Evolutionary conservation across 1,140 invertebrate genomes (phyloP).

Genomic region (Cyphomyrmex costatus): DNA sequence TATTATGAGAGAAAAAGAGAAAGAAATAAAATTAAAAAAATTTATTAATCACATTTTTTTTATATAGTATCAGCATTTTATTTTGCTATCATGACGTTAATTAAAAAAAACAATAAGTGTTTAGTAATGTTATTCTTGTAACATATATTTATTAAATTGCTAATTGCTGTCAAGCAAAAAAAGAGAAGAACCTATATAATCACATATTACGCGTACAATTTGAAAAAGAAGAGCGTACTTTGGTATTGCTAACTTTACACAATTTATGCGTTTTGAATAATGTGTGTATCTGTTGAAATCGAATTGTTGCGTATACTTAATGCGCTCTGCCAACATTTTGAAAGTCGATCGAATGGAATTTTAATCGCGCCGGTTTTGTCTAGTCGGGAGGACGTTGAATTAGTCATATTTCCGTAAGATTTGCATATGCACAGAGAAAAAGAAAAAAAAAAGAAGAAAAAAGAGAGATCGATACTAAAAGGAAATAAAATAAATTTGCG

Average conservation of each 20-base stretch:
- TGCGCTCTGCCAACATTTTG: constrained; percentile 36
- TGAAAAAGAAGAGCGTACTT: not conserved
- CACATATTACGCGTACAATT: not conserved
- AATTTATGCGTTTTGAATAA: not conserved
- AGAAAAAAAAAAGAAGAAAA: not conserved
- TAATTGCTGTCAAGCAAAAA: not conserved
- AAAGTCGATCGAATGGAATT: constrained; percentile 48
- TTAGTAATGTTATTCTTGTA: not conserved
- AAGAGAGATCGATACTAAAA: constrained; percentile 21
- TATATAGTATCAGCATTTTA: constrained; percentile 9
- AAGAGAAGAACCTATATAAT: not conserved
- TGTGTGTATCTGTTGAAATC: constrained; percentile 17
- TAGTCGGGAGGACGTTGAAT: constrained; percentile 42
- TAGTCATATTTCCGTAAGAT: constrained; percentile 52
- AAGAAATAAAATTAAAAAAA: not conserved
- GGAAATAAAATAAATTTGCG: constrained; percentile 11
- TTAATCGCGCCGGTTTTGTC: constrained; percentile 44
- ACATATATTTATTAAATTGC: not conserved
- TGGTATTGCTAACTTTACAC: not conserved
- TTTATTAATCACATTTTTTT: constrained; percentile 9
- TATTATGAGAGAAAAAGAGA: not conserved
- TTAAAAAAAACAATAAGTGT: not conserved
- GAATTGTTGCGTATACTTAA: constrained; percentile 34
- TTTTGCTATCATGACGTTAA: not conserved
- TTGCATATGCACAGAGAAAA: constrained; percentile 6